Conservation (phyloP, 1,140 invertebrate genomes). For the Pinna nobilis region DNA sequence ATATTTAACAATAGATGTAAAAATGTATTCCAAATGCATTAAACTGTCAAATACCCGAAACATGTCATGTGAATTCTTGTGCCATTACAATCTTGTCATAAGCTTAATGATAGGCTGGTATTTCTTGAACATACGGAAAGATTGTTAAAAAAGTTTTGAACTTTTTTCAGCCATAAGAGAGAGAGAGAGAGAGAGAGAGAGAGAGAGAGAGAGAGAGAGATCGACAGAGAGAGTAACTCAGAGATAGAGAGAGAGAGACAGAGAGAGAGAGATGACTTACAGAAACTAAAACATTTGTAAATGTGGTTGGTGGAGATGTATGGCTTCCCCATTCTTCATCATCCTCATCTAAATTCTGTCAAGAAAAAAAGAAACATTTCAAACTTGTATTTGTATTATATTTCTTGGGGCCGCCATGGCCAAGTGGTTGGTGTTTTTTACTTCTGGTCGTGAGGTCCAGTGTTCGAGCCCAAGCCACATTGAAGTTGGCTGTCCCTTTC, state of each 20-base stretch:
- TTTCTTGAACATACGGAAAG: not conserved
- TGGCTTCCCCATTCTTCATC: constrained; percentile 41
- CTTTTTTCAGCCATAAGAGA: constrained; percentile 77
- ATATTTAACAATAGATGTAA: no score
- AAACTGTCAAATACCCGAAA: no score
- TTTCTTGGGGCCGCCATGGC: no score
- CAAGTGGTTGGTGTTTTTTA: no score
- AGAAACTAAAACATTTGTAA: constrained; percentile 70
- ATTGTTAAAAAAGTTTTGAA: constrained; percentile 41
- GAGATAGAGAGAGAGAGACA: constrained; percentile 31
- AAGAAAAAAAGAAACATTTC: constrained; percentile 9
- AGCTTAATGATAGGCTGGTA: not conserved
- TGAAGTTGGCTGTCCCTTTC: no score
- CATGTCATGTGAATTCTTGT: not conserved
- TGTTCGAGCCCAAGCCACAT: no score
- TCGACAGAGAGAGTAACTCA: constrained; percentile 77
- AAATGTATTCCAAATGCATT: no score
- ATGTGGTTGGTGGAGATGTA: constrained; percentile 20
- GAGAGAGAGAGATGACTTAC: constrained; percentile 73
- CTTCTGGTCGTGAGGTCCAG: no score
- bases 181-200: constrained; percentile 43
- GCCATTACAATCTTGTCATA: not conserved
- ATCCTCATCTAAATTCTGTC: constrained; percentile 36
- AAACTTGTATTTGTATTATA: not conserved
- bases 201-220: constrained; percentile 69